Percentiles rank a stretch among this genome's conserved stretches.
Conservation (phyloP, 2,888 invertebrate genomes). For the Monoplex corrugatus region DNA sequence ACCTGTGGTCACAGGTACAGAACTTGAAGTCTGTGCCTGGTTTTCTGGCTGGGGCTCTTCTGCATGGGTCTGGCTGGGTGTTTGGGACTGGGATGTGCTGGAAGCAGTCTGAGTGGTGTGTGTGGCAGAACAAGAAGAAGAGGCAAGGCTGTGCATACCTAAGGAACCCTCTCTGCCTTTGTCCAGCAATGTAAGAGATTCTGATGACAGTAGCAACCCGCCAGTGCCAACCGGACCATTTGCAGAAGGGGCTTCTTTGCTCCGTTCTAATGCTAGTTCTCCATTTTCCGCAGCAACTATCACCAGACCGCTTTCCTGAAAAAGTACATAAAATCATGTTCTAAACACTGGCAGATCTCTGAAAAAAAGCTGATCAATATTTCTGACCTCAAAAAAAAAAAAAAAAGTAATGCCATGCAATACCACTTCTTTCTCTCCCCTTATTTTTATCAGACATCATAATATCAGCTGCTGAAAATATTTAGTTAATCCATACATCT, state of each 20-base stretch:
- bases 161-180: slow-evolving; percentile 52
- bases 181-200: slow-evolving; percentile 55
- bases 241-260: slow-evolving; percentile 35
- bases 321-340: neutral
- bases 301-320: slow-evolving; percentile 58
- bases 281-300: slow-evolving; percentile 58
- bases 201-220: slow-evolving; percentile 55
- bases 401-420: too few species aligned
- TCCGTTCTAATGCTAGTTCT: slow-evolving; percentile 54
- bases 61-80: slow-evolving; percentile 22
- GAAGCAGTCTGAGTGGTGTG: slow-evolving; percentile 36
- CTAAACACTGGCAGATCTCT: too few species aligned
- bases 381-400: too few species aligned
- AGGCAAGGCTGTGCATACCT: slow-evolving; percentile 53
- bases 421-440: too few species aligned
- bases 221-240: slow-evolving; percentile 54
- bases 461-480: neutral
- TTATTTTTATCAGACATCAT: too few species aligned
- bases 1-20: neutral
- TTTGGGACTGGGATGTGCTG: neutral
- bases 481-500: neutral
- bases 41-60: neutral
- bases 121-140: slow-evolving; percentile 37
- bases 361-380: too few species aligned
- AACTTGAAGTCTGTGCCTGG: neutral